Percentiles rank a stretch among this genome's conserved stretches.
phyloP scores from a whole-genome alignment of 2,888 invertebrate genomes.

The Hypomecis atomaria region DNA sequence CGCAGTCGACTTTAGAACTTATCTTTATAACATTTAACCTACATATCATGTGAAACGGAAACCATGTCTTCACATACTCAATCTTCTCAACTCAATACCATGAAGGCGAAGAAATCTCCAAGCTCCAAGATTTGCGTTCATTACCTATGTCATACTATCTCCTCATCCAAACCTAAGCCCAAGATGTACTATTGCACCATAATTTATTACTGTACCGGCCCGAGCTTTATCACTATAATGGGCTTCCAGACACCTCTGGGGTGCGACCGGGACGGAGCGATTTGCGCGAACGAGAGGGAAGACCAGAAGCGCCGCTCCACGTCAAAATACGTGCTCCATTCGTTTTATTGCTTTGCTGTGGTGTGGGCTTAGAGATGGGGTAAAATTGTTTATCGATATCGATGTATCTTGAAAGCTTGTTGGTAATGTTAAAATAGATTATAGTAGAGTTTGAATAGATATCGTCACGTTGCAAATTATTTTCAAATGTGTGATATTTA shows the following conservation, averaged over 20 bases:
- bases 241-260: slow-evolving; percentile 76
- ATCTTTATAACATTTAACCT: too few relatives aligned
- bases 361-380: slow-evolving; percentile 45
- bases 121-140: slow-evolving; percentile 10
- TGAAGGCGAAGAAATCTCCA: background rate
- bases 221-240: slow-evolving; percentile 79
- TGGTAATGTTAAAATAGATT: background rate
- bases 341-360: slow-evolving; percentile 81
- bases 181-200: slow-evolving; percentile 75
- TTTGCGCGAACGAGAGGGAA: slow-evolving; percentile 59
- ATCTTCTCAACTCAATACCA: too few relatives aligned
- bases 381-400: slow-evolving; percentile 55
- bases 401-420: slow-evolving; percentile 41
- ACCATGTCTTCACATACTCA: too few relatives aligned
- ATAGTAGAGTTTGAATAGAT: too few relatives aligned
- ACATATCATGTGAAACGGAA: too few relatives aligned
- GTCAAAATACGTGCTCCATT: slow-evolving; percentile 85
- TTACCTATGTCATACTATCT: slow-evolving; percentile 23
- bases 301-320: slow-evolving; percentile 85
- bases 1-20: too few relatives aligned
- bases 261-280: slow-evolving; percentile 62
- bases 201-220: slow-evolving; percentile 74
- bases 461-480: too few relatives aligned
- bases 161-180: slow-evolving; percentile 42
- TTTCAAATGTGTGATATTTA: too few relatives aligned